phyloP scores from a whole-genome alignment of 2,113 vertebrate species.

The Hippocampus zosterae region DNA sequence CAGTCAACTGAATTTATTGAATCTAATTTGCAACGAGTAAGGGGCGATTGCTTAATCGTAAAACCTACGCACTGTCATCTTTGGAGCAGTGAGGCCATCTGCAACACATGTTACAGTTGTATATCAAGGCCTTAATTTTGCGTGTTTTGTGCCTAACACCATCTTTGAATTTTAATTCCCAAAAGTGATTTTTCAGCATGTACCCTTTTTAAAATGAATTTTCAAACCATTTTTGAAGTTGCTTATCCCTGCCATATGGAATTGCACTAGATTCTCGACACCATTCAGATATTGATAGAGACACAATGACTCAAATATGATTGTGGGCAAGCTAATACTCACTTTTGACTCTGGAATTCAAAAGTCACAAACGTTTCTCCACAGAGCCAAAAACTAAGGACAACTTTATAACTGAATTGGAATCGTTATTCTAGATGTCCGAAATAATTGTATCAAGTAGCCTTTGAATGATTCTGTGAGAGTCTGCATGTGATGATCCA shows the following conservation, averaged over 20 bases:
- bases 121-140: too few relatives aligned
- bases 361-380: constrained; percentile 28
- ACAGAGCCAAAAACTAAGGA: constrained; percentile 26
- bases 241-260: too few relatives aligned
- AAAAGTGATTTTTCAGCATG: too few relatives aligned
- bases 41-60: background rate
- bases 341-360: constrained; percentile 44
- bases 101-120: too few relatives aligned
- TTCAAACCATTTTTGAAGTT: too few relatives aligned
- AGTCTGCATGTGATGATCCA: background rate
- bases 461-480: background rate
- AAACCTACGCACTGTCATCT: background rate
- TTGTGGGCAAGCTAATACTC: constrained; percentile 38
- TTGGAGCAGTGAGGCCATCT: too few relatives aligned
- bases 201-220: too few relatives aligned
- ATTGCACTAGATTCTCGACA: too few relatives aligned
- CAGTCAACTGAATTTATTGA: background rate
- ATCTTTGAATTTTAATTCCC: too few relatives aligned
- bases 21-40: background rate
- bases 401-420: constrained; percentile 44
- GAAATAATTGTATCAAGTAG: constrained; percentile 37
- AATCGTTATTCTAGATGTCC: constrained; percentile 32
- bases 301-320: constrained; percentile 24
- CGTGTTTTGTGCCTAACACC: too few relatives aligned
- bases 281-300: constrained; percentile 8